Evolutionary conservation across 2,113 vertebrate species (phyloP).

Genomic region (Heloderma charlesbogerti): DNA sequence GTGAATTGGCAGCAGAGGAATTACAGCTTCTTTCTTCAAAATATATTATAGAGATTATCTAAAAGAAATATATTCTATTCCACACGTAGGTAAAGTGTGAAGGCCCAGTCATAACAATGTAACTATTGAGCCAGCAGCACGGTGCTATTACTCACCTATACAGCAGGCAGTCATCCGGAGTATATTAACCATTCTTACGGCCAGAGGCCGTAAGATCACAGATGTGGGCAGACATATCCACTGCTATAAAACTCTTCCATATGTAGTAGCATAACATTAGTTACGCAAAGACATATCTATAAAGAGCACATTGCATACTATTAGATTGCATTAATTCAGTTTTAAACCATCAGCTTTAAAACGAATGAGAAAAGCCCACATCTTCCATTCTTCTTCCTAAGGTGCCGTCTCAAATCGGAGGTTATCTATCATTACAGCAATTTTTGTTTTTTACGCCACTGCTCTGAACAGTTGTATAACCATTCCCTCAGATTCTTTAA

Average conservation of each 20-base stretch:
- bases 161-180: background rate
- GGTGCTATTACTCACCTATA: background rate
- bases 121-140: background rate
- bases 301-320: background rate
- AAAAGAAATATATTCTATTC: background rate
- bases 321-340: background rate
- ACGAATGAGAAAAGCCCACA: no score
- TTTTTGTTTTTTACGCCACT: no score
- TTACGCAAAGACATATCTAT: background rate
- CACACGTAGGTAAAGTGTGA: background rate
- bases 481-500: no score
- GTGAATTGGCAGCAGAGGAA: background rate
- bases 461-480: no score
- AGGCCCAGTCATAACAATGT: background rate
- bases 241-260: background rate
- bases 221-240: background rate
- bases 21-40: background rate
- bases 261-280: background rate
- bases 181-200: no score
- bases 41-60: background rate
- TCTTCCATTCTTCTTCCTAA: no score
- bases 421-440: no score
- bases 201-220: background rate
- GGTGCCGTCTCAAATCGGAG: no score
- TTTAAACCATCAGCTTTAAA: background rate